phyloP scores from a whole-genome alignment of 2,888 invertebrate species.

The Helicoverpa assulta region DNA sequence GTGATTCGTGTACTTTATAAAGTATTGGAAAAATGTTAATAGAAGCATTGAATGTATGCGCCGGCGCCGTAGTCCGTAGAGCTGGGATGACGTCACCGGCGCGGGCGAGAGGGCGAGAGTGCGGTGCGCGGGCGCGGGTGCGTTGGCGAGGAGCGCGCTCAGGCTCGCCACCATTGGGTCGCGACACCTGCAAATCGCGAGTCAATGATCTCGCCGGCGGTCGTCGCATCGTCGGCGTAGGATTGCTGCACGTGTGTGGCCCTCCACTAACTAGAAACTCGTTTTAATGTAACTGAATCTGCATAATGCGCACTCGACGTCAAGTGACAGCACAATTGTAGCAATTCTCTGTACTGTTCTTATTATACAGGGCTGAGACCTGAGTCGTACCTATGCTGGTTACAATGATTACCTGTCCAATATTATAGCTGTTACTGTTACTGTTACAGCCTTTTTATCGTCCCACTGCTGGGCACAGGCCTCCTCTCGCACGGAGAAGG shows the following conservation, averaged over 20 bases:
- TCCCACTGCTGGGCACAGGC: too few species aligned
- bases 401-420: conserved; percentile 15
- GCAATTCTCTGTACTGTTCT: conserved; percentile 50
- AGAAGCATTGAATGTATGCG: conserved; percentile 67
- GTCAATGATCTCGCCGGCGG: conserved; percentile 69
- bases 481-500: too few species aligned
- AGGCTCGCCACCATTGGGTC: conserved; percentile 63
- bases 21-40: conserved; percentile 60
- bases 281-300: conserved; percentile 68
- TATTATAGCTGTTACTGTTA: conserved; percentile 8
- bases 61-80: conserved; percentile 70
- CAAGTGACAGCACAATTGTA: conserved; percentile 62
- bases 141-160: conserved; percentile 56
- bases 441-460: too few species aligned
- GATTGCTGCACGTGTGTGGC: conserved; percentile 69
- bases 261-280: conserved; percentile 66
- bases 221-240: conserved; percentile 62
- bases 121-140: conserved; percentile 44
- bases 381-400: conserved; percentile 35
- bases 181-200: conserved; percentile 72
- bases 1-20: conserved; percentile 42
- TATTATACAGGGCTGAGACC: conserved; percentile 46
- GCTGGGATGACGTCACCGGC: conserved; percentile 60
- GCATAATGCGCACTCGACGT: conserved; percentile 62
- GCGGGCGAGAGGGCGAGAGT: conserved; percentile 15